Evolutionary conservation across 1,140 invertebrate species (phyloP), one percentile per base, ranked within the genome.

Genomic region (Drosophila setifemur): DNA sequence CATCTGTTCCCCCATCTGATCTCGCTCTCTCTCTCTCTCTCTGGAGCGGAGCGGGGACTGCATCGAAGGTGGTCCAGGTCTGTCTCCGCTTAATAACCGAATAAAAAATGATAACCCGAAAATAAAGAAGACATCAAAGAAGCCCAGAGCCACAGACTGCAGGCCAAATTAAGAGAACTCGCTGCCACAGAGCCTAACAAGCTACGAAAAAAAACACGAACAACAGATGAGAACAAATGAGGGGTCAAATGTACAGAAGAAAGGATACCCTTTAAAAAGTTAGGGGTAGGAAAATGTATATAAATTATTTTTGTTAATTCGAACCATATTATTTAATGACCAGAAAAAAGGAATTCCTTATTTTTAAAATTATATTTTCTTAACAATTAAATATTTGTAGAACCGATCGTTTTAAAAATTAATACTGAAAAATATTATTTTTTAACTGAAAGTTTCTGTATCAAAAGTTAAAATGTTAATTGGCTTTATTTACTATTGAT

Each of bases 31-130:
- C n/a, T n/a, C n/a, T n/a, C n/a, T n/a, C n/a, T n/a, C n/a, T n/a
- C n/a, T n/a, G 44, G 16, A 21, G 26, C 72, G 18, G 28, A 53
- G 54, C 50, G 57, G 57, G 58, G 57, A 25, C 52, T 63, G 60
- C 57, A 1, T 63, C 60, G 26, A 64, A 64, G 78, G 78, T 82
- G 78, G 78, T 83, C 78, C 70, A 74, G 57, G 60, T 48, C 61
- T 64, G 67, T 70, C 67, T 70, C 54, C 76, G 76, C 81, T 86
- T 85, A 85, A 81, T 87, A 86, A 87, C 82, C 76, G 82, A 86
- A 87, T 86, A 86, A 86, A 86, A 86, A 86, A 86, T 86, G 81
- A 86, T 86, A 86, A 87, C 81, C 82, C 82, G 63, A 86, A 85
- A 87, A 86, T 86, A 86, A n/a, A 86, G 75, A 86, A 86, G 81